These are phyloP conservation scores for Gymnopithys bicolor DNA, from an alignment of 2,797 vertebrate genomes.

Conservation along the genomic window DNA sequence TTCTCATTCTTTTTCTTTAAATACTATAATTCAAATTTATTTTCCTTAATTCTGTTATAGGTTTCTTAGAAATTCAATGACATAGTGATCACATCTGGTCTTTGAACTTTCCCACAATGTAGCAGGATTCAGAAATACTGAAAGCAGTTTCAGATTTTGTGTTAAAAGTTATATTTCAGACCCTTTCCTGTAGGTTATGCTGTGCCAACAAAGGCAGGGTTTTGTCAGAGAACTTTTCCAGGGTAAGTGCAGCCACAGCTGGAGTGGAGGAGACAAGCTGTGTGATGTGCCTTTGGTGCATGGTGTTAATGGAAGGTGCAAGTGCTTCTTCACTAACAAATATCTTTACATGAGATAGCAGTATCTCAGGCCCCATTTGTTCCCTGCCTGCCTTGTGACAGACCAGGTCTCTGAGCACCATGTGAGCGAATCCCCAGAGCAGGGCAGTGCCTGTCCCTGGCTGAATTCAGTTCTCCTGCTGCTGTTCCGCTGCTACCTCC, in stretches of 20 bases:
- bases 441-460: neutral
- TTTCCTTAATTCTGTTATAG: neutral
- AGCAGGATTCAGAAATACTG: neutral
- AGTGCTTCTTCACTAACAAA: neutral
- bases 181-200: neutral
- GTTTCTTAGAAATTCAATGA: neutral
- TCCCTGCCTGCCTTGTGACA: neutral
- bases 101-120: conserved; percentile 3
- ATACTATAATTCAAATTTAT: neutral
- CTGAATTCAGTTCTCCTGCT: neutral
- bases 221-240: neutral
- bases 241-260: accelerated
- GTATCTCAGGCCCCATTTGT: neutral
- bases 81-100: neutral
- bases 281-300: neutral
- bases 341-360: neutral
- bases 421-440: neutral
- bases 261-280: neutral
- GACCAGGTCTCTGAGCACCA: neutral
- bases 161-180: neutral
- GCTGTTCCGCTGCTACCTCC: neutral
- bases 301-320: neutral
- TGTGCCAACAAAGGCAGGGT: neutral
- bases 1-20: neutral
- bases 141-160: neutral